Percentiles rank a stretch among this genome's conserved stretches.
These are phyloP conservation scores for Lepidonotus clava DNA, from an alignment of 2,888 invertebrate genomes.

Conservation along the genomic window DNA sequence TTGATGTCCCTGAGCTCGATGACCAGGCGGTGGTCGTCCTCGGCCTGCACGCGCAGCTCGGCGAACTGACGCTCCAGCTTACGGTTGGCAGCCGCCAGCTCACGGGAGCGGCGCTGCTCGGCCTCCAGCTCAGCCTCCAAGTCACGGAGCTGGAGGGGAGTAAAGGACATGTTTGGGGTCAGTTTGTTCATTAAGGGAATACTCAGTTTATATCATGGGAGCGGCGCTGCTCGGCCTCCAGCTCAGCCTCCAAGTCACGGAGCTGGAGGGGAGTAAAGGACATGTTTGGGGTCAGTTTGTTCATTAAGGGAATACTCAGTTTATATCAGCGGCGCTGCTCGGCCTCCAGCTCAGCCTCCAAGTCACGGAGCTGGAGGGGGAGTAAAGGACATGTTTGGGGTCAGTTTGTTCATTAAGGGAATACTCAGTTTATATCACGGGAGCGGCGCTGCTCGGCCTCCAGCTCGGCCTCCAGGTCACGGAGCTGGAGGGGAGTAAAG, in stretches of 20 bases:
- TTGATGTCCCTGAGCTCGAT: conserved; percentile 75
- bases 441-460: conserved; percentile 78
- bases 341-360: conserved; percentile 79
- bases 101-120: conserved; percentile 78
- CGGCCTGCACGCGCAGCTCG: conserved; percentile 75
- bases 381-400: too few relatives aligned
- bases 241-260: conserved; percentile 79
- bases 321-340: conserved; percentile 78
- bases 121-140: conserved; percentile 79
- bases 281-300: too few relatives aligned
- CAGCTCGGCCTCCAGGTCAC: conserved; percentile 79
- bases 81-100: conserved; percentile 74
- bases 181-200: too few relatives aligned
- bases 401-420: too few relatives aligned
- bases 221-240: conserved; percentile 79
- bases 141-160: conserved; percentile 77
- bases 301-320: too few relatives aligned
- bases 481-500: conserved; percentile 70
- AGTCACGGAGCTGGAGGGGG: conserved; percentile 80
- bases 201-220: too few relatives aligned
- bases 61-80: conserved; percentile 77
- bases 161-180: neutral
- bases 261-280: too few relatives aligned
- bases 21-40: conserved; percentile 77
- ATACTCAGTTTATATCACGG: too few relatives aligned